Evolutionary conservation across 2,797 vertebrate genomes (phyloP), one percentile per base, ranked within the genome.

Genomic region (Poecilia wingei): DNA sequence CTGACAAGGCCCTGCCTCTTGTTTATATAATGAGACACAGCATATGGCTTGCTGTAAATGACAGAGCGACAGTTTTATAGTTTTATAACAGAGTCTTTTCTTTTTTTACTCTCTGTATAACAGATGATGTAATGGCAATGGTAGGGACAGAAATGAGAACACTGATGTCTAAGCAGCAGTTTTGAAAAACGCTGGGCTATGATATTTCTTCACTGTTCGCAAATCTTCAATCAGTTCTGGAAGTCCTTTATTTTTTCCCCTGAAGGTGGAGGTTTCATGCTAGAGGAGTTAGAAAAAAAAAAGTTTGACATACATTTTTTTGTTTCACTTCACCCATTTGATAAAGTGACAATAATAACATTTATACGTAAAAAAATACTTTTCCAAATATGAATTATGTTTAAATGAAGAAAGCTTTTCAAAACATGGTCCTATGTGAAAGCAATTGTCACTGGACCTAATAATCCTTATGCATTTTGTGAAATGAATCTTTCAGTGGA

Each of bases 211-310:
- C 92, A 75, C 91, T 95, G 94, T 94, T 95, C 95, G 93, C 91
- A 68, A 91, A 95, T 66, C 88, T 80, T 77, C 91, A 93, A 95
- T 94, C 93, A 95, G 94, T 95, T 95, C 95, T 95, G 95, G 95
- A 93, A 92, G 79, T 91, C 89, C 77, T 80, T 83, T 79, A 76
- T 78, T 74, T 94, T 94, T 94, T 86, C 6, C 86, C 82, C 85
- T 83, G 77, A 71, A 78, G 77, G 71, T 76, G 80, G 59, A 75
- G 80, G 91, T 87, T 91, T 83, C 82, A 88, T 88, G 85, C 87
- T 25, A 25, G 7, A 53, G 51, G 25, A 25, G 22, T 7, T 1
- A 8, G 22, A 53, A 22, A 55, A 25, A 55, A n/a, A 20, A 53
- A 53, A 25, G 51, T 53, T 25, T 9, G 22, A 25, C 51, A 9